phyloP scores from a whole-genome alignment of 2,888 invertebrate genomes.

The Chymomyza procnemis region DNA sequence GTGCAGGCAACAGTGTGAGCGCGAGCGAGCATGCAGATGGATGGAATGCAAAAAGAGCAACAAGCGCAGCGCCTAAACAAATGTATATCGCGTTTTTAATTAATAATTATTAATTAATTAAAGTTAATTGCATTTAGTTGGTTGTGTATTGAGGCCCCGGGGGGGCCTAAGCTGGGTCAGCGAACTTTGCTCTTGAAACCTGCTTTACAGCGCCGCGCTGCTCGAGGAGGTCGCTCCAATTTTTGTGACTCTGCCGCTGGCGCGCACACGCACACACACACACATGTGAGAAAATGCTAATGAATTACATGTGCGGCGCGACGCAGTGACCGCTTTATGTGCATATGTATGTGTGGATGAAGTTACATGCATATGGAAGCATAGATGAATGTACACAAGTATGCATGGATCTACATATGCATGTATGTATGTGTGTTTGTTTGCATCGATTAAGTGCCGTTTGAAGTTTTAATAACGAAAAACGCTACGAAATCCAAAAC shows the following conservation, averaged over 20 bases:
- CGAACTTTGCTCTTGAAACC: conserved; percentile 28
- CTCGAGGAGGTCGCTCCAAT: not conserved
- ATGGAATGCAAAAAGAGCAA: too few relatives aligned
- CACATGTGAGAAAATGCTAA: conserved; percentile 31
- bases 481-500: conserved; percentile 19
- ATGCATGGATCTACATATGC: too few relatives aligned
- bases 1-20: too few relatives aligned
- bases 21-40: too few relatives aligned
- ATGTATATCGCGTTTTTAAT: too few relatives aligned
- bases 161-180: conserved; percentile 29
- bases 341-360: too few relatives aligned
- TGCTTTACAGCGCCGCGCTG: conserved; percentile 2
- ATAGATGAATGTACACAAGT: too few relatives aligned
- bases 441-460: conserved; percentile 56
- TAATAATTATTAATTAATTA: not conserved
- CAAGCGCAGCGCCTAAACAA: too few relatives aligned
- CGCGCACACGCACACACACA: not conserved
- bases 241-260: not conserved
- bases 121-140: not conserved
- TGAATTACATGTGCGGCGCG: conserved; percentile 44
- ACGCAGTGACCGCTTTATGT: conserved; percentile 14
- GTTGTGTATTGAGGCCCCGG: too few relatives aligned
- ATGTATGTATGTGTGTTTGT: too few relatives aligned
- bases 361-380: not conserved
- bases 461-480: conserved; percentile 46